Evolutionary conservation across 2,888 invertebrate species (phyloP), one percentile per base, ranked within the genome.

Genomic region (Hyles lineata): DNA sequence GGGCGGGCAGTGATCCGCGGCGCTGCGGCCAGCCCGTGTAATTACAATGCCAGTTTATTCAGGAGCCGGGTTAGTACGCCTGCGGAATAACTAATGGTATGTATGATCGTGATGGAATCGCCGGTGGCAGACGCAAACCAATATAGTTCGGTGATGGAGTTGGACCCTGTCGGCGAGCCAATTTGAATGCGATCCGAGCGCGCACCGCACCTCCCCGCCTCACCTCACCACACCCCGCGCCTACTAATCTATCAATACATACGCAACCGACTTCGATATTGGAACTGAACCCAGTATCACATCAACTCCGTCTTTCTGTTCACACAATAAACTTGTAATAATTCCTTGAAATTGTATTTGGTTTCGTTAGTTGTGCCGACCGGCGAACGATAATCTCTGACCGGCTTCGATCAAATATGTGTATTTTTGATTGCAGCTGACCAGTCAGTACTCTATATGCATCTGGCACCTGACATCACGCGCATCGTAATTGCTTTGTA

Each of bases 141-240:
- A 67, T 67, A 67, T 43, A 35, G 21, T 35, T 63, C 21, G 32
- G 32, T 67, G 67, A 67, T 50, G 67, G 50, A 67, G 67, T 43
- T 50, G 67, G 50, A 67, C 50, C 43, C 15, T 21, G 61, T 61
- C 21, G 35, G 32, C 19, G 61, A 43, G 50, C 15, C 50, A 50
- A 67, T 67, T 67, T 67, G 43, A 67, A 67, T 67, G 67, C 50
- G 67, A 43, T 43, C 23, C 43, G 67, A 11, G 25, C 60, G 19
- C 55, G 29, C 43, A 43, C 43, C 4, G 11, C 43, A 11, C 43
- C 43, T 11, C 43, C 43, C 43, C 55, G 19, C 55, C n/a, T 7
- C 55, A 6, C 55, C 55, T 19, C 55, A 6, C 19, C 19, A 0
- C 55, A n/a, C 55, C 55, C 55, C n/a, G 25, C 25, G 25, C 60